Evolutionary conservation across 2,797 vertebrate species (phyloP), one percentile per base, ranked within the genome.

Genomic region (Hydrophis major): DNA sequence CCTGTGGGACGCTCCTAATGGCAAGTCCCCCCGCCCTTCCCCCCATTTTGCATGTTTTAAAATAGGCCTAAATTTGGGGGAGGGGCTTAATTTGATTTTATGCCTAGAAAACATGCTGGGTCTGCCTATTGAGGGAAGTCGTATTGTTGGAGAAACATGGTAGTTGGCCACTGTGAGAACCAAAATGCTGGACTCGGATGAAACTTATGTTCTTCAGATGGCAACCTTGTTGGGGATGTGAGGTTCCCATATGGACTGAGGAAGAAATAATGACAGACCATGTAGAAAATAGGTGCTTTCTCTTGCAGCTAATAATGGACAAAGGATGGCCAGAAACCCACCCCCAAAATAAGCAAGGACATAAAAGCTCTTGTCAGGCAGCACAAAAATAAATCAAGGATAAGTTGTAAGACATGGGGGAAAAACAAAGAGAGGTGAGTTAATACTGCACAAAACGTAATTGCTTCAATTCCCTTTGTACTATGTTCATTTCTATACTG

Each of bases 251-350:
- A 63, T 6, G 55, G 66, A 61, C 27, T 78, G 86, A 5, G 47
- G 59, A 63, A 87, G 37, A 59, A 90, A 74, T 6, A 18, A 87
- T 74, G 87, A 89, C 25, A 83, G 37, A 83, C 74, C 55, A 61
- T 74, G 89, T 16, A 10, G 27, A 57, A 22, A 90, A 2, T 93
- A 27, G 89, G 18, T 59, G 25, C 55, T 47, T 93, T 94, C 42
- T 14, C 55, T 87, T 94, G 12, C 12, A 89, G 86, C 37, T 53
- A 92, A 92, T 22, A 18, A 16, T 89, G 14, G 3, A 22, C 50
- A 66, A 90, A 37, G 20, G 92, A 91, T 53, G 92, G 78, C 53
- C 89, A 87, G 89, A 69, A 89, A 69, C 53, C 60, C 22, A 87
- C 37, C 37, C 55, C 47, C 78, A 59, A 42, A 94, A 87, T 60